Base-by-base conservation (phyloP, 2,113 vertebrate genomes). In the Fregetta grallaria region DNA sequence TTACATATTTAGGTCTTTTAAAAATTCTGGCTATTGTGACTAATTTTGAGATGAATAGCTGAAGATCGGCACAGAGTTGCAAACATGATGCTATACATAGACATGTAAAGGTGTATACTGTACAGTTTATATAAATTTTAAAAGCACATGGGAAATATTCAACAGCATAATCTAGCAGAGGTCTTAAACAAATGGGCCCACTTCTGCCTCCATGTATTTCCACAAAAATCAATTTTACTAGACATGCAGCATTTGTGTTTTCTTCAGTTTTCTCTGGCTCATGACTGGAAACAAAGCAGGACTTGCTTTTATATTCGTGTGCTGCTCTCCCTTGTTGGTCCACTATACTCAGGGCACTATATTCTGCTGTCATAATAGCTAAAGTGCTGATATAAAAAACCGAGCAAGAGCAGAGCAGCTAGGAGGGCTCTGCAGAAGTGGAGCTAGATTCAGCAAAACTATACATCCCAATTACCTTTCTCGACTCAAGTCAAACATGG, bases 21-120 rank as follows among this genome's bases (percentile, higher is more conserved):
- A 83, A 78, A 90, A 92, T 77, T 92, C 92, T 91, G 90, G 79
- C 74, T 92, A 80, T 73, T 85, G 38, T 88, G 92, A 91, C 36
- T 91, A 40, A 65, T 77, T 75, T 83, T 96, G 96, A 97, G 88
- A 91, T 97, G 97, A 97, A 95, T 2, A 95, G 89, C 77, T 97
- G 94, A 92, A 95, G 80, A 91, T 95, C 81, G 94, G 91, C 94
- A 94, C 85, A 89, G 87, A 93, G 86, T 63, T 95, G 92, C 56
- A 97, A 94, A 92, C 74, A 90, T 19, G 20, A 87, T 93, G 65
- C 73, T 97, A 68, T 77, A 94, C 47, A 53, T 5, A 74, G 55
- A 34, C 63, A 61, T 15, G 61, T 86, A 59, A 93, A 96, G 86
- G 83, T 68, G 58, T 79, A 66, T 44, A 68, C 59, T 79, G 36